Evolutionary conservation across 2,888 invertebrate genomes (phyloP).

Genomic region (Trichacis sp.): DNA sequence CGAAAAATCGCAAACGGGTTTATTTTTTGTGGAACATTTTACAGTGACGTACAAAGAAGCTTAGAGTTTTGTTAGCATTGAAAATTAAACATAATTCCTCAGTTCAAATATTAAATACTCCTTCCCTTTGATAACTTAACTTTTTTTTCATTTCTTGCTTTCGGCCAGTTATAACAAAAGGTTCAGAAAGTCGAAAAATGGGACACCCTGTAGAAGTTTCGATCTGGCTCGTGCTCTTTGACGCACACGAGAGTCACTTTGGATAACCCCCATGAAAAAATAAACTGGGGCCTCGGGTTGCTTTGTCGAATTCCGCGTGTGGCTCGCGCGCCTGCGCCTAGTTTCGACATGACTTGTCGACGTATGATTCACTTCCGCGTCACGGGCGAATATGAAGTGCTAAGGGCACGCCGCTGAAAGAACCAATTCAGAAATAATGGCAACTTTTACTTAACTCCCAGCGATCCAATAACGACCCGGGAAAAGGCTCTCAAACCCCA

Average conservation of each 20-base stretch:
- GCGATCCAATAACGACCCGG: neutral
- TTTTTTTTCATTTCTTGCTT: too few species aligned
- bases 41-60: too few species aligned
- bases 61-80: too few species aligned
- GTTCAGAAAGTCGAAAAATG: too few species aligned
- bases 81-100: too few species aligned
- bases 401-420: slow-evolving; percentile 36
- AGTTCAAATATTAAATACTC: too few species aligned
- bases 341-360: slow-evolving; percentile 20
- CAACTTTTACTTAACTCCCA: slow-evolving; percentile 21
- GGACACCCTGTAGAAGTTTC: slow-evolving; percentile 34
- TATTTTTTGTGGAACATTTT: too few species aligned
- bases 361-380: slow-evolving; percentile 40
- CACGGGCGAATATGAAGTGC: slow-evolving; percentile 34
- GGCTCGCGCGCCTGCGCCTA: slow-evolving; percentile 23
- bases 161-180: too few species aligned
- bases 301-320: slow-evolving; percentile 26
- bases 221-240: slow-evolving; percentile 30
- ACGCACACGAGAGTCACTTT: slow-evolving; percentile 40
- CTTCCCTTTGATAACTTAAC: too few species aligned
- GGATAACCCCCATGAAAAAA: slow-evolving; percentile 40
- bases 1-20: too few species aligned
- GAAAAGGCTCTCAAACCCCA: neutral
- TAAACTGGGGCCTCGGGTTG: slow-evolving; percentile 38
- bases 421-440: slow-evolving; percentile 27